A percentile compares a stretch with the other conserved stretches of the same genome.
phyloP scores from a whole-genome alignment of 2,113 vertebrate species.

The Callaeas wilsoni region DNA sequence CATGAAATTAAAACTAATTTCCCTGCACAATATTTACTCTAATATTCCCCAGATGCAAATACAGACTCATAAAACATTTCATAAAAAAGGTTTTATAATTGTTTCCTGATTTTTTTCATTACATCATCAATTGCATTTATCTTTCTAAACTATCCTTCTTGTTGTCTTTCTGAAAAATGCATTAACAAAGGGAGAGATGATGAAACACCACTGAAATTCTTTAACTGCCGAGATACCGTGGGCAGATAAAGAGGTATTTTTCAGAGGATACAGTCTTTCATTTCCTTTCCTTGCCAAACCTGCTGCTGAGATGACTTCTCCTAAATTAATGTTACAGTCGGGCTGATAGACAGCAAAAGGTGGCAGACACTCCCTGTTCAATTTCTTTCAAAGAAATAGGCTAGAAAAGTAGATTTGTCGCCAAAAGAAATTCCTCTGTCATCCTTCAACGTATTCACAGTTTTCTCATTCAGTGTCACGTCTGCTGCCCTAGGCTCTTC shows the following conservation, averaged over 20 bases:
- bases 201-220: conserved; percentile 28
- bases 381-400: conserved; percentile 45
- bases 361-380: conserved; percentile 34
- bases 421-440: conserved; percentile 59
- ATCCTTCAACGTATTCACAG: conserved; percentile 67
- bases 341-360: conserved; percentile 44
- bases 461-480: conserved; percentile 34
- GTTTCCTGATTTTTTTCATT: conserved; percentile 66
- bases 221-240: background rate
- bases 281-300: conserved; percentile 31
- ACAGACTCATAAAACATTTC: conserved; percentile 63
- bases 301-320: conserved; percentile 32
- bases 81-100: conserved; percentile 62
- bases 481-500: conserved; percentile 50
- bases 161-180: background rate
- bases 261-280: conserved; percentile 16
- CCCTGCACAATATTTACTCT: conserved; percentile 66
- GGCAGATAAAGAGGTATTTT: conserved; percentile 17
- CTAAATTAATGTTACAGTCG: conserved; percentile 55
- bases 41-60: conserved; percentile 72
- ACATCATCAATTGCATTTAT: conserved; percentile 58
- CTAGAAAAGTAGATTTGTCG: conserved; percentile 30
- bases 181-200: background rate
- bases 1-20: conserved; percentile 74
- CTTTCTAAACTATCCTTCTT: conserved; percentile 32